phyloP scores from a whole-genome alignment of 2,113 vertebrate genomes.

The Caloenas nicobarica region DNA sequence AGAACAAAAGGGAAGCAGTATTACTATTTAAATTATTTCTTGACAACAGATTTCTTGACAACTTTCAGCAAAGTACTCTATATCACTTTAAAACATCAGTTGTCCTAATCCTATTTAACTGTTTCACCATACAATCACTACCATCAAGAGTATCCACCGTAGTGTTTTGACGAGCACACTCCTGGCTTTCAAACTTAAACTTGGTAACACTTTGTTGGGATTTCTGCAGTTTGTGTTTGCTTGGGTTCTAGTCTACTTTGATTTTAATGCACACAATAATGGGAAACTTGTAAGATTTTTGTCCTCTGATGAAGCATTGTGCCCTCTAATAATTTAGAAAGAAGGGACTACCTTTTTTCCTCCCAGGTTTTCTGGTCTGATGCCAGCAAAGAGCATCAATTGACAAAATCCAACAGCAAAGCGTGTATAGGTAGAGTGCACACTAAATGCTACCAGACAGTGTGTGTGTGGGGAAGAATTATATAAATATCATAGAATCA shows the following conservation, averaged over 20 bases:
- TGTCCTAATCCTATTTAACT: not conserved
- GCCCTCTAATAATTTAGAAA: not conserved
- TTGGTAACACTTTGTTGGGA: not conserved
- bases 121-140: not conserved
- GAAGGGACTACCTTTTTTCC: not conserved
- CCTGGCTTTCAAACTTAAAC: not conserved
- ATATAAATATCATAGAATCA: not conserved
- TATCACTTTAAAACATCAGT: not conserved
- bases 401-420: not conserved
- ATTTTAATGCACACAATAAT: not conserved
- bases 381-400: not conserved
- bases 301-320: not conserved
- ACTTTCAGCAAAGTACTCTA: not conserved
- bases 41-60: not conserved
- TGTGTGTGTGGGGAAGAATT: not conserved
- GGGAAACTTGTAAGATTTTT: not conserved
- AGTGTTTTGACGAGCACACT: not conserved
- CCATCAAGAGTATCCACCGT: not conserved
- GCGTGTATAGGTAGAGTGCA: not conserved
- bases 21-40: not conserved
- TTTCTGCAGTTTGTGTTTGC: not conserved
- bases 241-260: not conserved
- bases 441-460: not conserved
- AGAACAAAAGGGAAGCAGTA: not conserved
- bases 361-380: not conserved